phyloP scores from a whole-genome alignment of 1,140 invertebrate species.

The Aporrectodea caliginosa region DNA sequence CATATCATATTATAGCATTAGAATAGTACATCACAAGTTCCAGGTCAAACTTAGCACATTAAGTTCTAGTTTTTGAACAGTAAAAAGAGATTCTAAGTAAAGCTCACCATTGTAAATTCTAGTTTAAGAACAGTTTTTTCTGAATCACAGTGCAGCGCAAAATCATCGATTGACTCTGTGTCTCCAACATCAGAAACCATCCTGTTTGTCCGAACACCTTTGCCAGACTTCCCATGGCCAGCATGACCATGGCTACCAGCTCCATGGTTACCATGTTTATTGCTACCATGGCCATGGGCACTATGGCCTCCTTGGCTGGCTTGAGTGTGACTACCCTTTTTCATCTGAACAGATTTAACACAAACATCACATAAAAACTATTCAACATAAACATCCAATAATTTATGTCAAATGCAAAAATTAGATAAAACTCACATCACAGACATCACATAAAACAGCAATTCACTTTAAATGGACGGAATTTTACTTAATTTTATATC shows the following conservation, averaged over 20 bases:
- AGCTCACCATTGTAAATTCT: slow-evolving; percentile 47
- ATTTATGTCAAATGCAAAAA: no score
- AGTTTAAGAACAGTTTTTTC: slow-evolving; percentile 39
- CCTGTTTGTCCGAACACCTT: slow-evolving; percentile 13
- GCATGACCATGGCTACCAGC: neutral
- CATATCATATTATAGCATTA: no score
- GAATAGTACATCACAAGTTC: no score
- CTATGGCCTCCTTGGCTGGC: slow-evolving; percentile 28
- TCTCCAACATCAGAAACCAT: slow-evolving; percentile 27
- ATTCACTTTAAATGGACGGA: no score
- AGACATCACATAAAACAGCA: no score
- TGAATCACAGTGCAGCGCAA: slow-evolving; percentile 43
- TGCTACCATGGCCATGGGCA: neutral
- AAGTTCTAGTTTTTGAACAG: no score
- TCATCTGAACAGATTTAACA: slow-evolving; percentile 35
- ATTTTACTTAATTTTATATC: no score
- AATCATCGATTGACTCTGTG: slow-evolving; percentile 40
- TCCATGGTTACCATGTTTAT: neutral
- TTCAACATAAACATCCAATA: neutral
- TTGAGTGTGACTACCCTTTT: slow-evolving; percentile 38
- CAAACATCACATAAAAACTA: slow-evolving; percentile 4
- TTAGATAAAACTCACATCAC: no score
- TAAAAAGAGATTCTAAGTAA: no score
- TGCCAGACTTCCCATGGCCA: slow-evolving; percentile 30
- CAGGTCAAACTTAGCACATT: no score